Base-by-base conservation (phyloP, 2,888 invertebrate species). In the Cantharis flavilabris region DNA sequence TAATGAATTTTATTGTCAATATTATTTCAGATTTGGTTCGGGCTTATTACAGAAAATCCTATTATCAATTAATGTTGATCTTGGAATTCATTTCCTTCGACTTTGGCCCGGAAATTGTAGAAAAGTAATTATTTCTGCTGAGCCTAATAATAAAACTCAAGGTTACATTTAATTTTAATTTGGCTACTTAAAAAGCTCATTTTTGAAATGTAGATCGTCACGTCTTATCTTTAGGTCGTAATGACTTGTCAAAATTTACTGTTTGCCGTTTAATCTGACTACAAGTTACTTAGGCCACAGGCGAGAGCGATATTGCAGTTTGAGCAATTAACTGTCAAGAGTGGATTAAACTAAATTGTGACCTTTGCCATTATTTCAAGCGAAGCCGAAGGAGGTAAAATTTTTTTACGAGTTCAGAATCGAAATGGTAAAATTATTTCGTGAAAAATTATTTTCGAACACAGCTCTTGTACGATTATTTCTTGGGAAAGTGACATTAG, bases 231-330 rank as follows among this genome's bases (percentile, higher is more conserved):
- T 20, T n/a, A 75, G 71, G 67, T 62, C 33, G 13, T 70, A 49
- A 49, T 49, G 49, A 67, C 49, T 71, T 71, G 71, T 71, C 71
- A 70, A 70, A 75, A 30, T 75, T 67, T 70, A 71, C 62, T 71
- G 67, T 71, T 71, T 70, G 67, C 67, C 71, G 49, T 75, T 30
- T 75, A 75, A 75, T 75, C 75, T 75, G 62, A 71, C 65, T 70
- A 71, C 71, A 75, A 64, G 71, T 70, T 49, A 67, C 26, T 70
- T 65, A 71, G 65, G 26, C 65, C 71, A 64, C 71, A 75, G 74
- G 18, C 65, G 62, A 62, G 28, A 63, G 67, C 28, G 75, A 75
- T 75, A 70, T 33, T 28, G 67, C 67, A 75, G 71, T 75, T 75
- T 65, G 75, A 70, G 63, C 62, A 67, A 49, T 71, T 75, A 75